A percentile compares a stretch with the other conserved stretches of the same genome.
Conservation (phyloP, 2,113 vertebrate species). For the Ptilorrhoa leucosticta region DNA sequence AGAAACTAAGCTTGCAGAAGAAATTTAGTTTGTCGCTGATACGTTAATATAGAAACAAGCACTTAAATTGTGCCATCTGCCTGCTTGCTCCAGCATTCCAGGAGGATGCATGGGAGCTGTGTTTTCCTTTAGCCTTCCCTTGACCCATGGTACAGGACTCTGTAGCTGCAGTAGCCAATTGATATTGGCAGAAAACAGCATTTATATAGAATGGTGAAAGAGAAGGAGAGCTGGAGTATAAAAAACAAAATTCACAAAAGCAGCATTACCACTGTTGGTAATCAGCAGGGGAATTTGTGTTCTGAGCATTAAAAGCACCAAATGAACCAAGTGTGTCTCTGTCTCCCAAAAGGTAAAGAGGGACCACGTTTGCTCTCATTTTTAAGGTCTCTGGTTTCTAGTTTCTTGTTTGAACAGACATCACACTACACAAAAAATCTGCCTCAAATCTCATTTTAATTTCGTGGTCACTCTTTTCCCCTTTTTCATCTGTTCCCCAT, state of each 20-base stretch:
- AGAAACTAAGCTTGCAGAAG: not conserved
- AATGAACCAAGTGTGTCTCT: not conserved
- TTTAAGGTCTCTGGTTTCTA: not conserved
- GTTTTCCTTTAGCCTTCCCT: not conserved
- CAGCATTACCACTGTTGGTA: not conserved
- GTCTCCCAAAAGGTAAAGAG: not conserved
- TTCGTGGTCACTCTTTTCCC: not conserved
- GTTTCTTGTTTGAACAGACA: not conserved
- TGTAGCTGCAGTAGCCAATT: not conserved
- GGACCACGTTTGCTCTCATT: not conserved
- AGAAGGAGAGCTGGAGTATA: not conserved
- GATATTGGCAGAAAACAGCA: not conserved
- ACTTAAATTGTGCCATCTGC: not conserved
- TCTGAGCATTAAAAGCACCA: not conserved
- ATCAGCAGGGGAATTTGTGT: not conserved
- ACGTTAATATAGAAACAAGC: not conserved
- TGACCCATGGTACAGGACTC: not conserved
- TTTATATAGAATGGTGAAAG: not conserved
- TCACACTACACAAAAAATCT: not conserved
- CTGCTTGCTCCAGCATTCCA: not conserved
- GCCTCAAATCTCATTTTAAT: not conserved
- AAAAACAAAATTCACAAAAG: not conserved
- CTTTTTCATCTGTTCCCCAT: not conserved
- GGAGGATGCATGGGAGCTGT: not conserved
- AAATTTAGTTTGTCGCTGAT: not conserved